These are phyloP conservation scores for Apogon talboti DNA, from an alignment of 2,797 vertebrate genomes.

Conservation along the genomic window DNA sequence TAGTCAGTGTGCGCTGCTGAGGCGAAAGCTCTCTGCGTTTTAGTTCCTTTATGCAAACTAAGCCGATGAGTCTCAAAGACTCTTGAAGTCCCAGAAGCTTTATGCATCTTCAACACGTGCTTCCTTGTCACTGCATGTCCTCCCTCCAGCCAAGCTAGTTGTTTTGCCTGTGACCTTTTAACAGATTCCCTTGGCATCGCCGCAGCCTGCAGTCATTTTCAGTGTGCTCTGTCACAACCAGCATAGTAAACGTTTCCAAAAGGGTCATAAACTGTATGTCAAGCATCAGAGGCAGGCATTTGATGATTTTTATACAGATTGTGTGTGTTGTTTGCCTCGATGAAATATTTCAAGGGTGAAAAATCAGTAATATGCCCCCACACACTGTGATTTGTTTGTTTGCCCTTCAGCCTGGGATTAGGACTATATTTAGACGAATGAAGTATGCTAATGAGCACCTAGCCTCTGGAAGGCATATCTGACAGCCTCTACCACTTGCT, in stretches of 20 bases:
- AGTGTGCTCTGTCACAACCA: constrained; percentile 68
- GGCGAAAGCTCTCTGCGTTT: constrained; percentile 10
- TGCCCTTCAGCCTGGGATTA: constrained; percentile 76
- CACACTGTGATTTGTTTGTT: constrained; percentile 69
- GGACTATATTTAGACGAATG: constrained; percentile 79
- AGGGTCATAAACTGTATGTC: constrained; percentile 68
- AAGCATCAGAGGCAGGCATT: constrained; percentile 40
- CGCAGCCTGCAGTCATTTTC: constrained; percentile 79
- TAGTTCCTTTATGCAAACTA: constrained; percentile 46
- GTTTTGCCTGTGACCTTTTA: constrained; percentile 82
- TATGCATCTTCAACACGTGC: constrained; percentile 65
- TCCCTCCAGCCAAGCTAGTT: constrained; percentile 72
- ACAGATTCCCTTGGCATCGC: constrained; percentile 74
- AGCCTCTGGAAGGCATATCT: constrained; percentile 78
- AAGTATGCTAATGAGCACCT: constrained; percentile 81
- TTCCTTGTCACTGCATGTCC: constrained; percentile 71
- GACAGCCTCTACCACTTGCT: constrained; percentile 63
- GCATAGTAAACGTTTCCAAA: constrained; percentile 77
- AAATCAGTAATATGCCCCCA: constrained; percentile 45
- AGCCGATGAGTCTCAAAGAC: constrained; percentile 50
- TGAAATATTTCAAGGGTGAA: constrained; percentile 49
- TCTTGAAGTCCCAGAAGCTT: constrained; percentile 55
- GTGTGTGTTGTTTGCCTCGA: constrained; percentile 41
- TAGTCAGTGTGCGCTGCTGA: not conserved
- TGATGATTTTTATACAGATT: constrained; percentile 51